These are phyloP conservation scores for Lipophrys pholis DNA, from an alignment of 2,113 vertebrate genomes.

Conservation along the genomic window DNA sequence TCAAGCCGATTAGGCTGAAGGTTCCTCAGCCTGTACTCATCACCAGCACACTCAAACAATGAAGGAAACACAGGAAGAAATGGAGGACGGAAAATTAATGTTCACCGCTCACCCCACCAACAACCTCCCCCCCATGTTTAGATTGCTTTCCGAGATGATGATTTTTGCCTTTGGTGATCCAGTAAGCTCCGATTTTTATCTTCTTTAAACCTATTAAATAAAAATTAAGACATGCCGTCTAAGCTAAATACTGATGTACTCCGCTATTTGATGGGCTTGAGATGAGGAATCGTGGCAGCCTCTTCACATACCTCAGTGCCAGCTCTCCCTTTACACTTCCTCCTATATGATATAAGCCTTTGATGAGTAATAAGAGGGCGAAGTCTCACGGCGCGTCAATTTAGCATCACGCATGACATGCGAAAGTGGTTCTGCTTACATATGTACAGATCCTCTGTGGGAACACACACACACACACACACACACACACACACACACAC, in stretches of 20 bases:
- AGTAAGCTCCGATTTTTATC: constrained; percentile 29
- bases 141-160: constrained; percentile 10
- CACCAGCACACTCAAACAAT: constrained; percentile 37
- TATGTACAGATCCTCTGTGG: constrained; percentile 47
- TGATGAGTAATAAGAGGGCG: constrained; percentile 29
- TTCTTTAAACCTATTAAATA: constrained; percentile 17
- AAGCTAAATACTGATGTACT: constrained; percentile 20
- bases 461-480: constrained; percentile 27
- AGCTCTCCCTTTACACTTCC: constrained; percentile 11
- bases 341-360: constrained; percentile 26
- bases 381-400: constrained; percentile 24
- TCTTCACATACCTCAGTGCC: constrained; percentile 6
- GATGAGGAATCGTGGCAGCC: constrained; percentile 5
- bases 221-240: constrained; percentile 16
- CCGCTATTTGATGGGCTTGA: not conserved
- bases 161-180: constrained; percentile 22
- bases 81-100: not conserved
- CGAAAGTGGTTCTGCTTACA: constrained; percentile 48
- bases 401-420: constrained; percentile 35
- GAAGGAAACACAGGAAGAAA: constrained; percentile 11
- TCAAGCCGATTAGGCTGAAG: constrained; percentile 87
- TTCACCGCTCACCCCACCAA: no score
- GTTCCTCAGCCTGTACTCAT: constrained; percentile 52
- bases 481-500: not conserved
- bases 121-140: no score